Evolutionary conservation across 2,888 invertebrate species (phyloP).

Genomic region (Lomographa bimaculata): DNA sequence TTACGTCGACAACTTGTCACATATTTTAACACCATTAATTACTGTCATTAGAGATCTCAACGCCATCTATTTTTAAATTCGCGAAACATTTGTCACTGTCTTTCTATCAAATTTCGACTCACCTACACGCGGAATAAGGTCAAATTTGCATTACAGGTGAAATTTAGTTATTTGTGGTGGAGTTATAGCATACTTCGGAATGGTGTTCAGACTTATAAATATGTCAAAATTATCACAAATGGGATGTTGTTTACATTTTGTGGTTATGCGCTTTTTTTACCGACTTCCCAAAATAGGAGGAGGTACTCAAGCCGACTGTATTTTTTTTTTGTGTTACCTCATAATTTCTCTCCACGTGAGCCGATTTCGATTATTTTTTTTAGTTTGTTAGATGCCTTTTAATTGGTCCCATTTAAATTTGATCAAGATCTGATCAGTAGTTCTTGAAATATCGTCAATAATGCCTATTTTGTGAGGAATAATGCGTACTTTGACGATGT

Average conservation of each 20-base stretch:
- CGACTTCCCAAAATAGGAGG: no score
- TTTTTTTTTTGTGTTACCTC: no score
- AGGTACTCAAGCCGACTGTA: no score
- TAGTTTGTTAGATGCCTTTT: no score
- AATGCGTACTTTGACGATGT: no score
- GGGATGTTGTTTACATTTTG: slow-evolving; percentile 9
- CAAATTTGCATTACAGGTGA: slow-evolving; percentile 7
- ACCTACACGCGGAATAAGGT: slow-evolving; percentile 2
- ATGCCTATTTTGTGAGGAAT: no score
- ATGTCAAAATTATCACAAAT: slow-evolving; percentile 29
- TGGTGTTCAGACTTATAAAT: slow-evolving; percentile 26
- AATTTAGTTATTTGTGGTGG: slow-evolving; percentile 14
- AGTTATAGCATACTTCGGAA: slow-evolving; percentile 22
- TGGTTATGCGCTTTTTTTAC: slow-evolving; percentile 9
- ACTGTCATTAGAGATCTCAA: slow-evolving; percentile 20
- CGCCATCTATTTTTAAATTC: slow-evolving; percentile 18
- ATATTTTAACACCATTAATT: slow-evolving; percentile 39
- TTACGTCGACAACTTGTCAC: slow-evolving; percentile 33
- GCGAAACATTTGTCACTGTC: slow-evolving; percentile 8
- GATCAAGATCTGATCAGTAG: no score
- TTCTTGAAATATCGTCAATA: no score
- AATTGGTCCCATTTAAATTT: no score
- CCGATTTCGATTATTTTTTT: no score
- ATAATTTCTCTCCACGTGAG: no score
- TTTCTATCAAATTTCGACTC: slow-evolving; percentile 8